Evolutionary conservation across 2,888 invertebrate species (phyloP).

Genomic region (Sphaerophoria rueppellii): DNA sequence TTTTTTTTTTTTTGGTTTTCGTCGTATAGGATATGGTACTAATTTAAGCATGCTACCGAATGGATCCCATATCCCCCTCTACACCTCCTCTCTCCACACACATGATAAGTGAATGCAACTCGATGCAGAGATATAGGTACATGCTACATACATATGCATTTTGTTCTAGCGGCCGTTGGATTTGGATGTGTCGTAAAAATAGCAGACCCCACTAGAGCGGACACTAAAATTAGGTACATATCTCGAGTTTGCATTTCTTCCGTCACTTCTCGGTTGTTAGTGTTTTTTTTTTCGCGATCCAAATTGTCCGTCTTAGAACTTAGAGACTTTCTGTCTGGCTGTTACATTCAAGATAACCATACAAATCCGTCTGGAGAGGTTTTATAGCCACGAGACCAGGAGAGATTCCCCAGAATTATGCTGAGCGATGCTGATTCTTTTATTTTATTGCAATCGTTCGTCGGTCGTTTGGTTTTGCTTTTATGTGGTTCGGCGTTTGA

Average conservation of each 20-base stretch:
- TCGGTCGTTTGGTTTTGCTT: slow-evolving; percentile 40
- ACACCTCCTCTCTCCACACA: slow-evolving; percentile 52
- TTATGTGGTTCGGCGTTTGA: slow-evolving; percentile 71
- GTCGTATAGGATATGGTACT: slow-evolving; percentile 61
- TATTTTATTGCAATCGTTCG: slow-evolving; percentile 63
- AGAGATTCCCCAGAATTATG: slow-evolving; percentile 60
- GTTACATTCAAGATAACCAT: not conserved
- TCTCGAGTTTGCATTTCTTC: not conserved
- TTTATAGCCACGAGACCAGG: slow-evolving; percentile 42
- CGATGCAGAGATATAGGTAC: slow-evolving; percentile 21
- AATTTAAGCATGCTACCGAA: slow-evolving; percentile 70
- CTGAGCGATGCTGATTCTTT: slow-evolving; percentile 8
- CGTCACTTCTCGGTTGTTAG: not conserved
- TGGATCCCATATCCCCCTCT: slow-evolving; percentile 3
- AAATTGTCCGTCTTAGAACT: slow-evolving; percentile 49
- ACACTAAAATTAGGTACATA: slow-evolving; percentile 39
- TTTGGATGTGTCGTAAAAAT: slow-evolving; percentile 68
- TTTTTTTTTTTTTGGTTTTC: slow-evolving; percentile 8
- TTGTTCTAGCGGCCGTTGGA: slow-evolving; percentile 33
- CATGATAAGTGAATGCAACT: slow-evolving; percentile 49
- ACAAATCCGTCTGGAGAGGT: slow-evolving; percentile 41
- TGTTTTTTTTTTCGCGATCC: slow-evolving; percentile 17
- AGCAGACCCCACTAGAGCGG: slow-evolving; percentile 49
- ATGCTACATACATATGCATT: too few species aligned
- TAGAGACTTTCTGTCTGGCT: slow-evolving; percentile 56